Conservation (phyloP, 2,888 invertebrate species). For the Emmelina monodactyla region DNA sequence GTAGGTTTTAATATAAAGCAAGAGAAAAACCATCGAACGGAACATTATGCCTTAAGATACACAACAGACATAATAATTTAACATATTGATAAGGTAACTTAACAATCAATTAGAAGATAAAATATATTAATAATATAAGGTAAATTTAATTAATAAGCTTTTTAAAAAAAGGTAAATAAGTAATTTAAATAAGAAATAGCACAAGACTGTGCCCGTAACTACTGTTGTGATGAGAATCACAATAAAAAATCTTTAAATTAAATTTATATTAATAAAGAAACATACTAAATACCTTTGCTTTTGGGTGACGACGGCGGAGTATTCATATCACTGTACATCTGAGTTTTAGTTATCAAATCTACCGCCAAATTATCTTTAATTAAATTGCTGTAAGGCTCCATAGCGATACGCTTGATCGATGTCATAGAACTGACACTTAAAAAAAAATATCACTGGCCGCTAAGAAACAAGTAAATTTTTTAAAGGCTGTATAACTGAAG, state of each 20-base stretch:
- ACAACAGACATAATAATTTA: too few species aligned
- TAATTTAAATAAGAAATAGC: background rate
- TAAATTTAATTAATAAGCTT: background rate
- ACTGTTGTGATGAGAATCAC: slow-evolving; percentile 15
- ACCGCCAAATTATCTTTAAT: slow-evolving; percentile 30
- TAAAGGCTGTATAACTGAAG: slow-evolving; percentile 5
- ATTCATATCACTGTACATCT: slow-evolving; percentile 26
- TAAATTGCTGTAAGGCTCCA: slow-evolving; percentile 23
- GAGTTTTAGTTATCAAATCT: slow-evolving; percentile 28
- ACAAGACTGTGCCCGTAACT: too few species aligned
- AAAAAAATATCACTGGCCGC: slow-evolving; percentile 20
- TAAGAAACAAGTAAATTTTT: slow-evolving; percentile 4
- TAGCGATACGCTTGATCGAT: slow-evolving; percentile 25
- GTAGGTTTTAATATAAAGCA: too few species aligned
- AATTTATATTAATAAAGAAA: slow-evolving; percentile 17
- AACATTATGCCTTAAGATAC: too few species aligned
- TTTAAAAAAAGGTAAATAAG: background rate
- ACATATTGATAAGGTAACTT: too few species aligned
- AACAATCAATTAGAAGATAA: too few species aligned
- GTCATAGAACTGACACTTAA: slow-evolving; percentile 27
- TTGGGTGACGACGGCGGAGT: slow-evolving; percentile 48
- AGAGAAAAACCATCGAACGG: too few species aligned
- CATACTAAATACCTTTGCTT: slow-evolving; percentile 36
- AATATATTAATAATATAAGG: background rate
- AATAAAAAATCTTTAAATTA: slow-evolving; percentile 29